Conservation (phyloP, 2,888 invertebrate species). For the Perizoma flavofasciatum region DNA sequence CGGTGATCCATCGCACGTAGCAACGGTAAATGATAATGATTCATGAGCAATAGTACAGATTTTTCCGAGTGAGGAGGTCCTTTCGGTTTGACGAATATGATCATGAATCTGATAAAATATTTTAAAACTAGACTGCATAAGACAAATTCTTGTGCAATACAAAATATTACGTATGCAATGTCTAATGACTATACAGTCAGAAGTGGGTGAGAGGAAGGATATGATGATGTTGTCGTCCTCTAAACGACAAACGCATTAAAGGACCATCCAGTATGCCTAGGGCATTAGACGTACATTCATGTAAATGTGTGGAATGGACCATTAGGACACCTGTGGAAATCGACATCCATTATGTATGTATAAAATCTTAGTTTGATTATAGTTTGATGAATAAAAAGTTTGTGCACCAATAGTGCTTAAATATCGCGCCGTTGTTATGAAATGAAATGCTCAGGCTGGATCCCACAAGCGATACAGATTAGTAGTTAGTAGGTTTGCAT, state of each 20-base stretch:
- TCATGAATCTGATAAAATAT: background rate
- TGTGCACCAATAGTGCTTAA: background rate
- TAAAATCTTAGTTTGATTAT: constrained; percentile 9
- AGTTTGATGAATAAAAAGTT: background rate
- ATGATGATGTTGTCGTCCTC: constrained; percentile 11
- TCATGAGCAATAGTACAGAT: no score
- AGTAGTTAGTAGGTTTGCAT: no score
- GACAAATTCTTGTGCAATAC: no score
- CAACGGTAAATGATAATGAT: no score
- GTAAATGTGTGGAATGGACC: constrained; percentile 2
- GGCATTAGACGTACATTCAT: constrained; percentile 14
- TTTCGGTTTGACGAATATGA: background rate
- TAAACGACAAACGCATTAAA: constrained; percentile 11
- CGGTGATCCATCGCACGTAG: no score
- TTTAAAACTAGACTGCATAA: no score
- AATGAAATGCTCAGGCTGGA: no score
- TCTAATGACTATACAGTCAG: no score
- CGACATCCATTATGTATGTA: constrained; percentile 11
- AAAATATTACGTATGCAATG: no score
- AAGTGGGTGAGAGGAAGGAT: constrained; percentile 12
- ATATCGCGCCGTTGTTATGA: no score
- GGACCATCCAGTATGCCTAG: constrained; percentile 9
- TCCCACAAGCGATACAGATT: no score
- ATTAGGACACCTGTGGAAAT: constrained; percentile 25
- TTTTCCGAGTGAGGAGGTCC: no score